phyloP scores from a whole-genome alignment of 2,797 vertebrate genomes.

The Mormyrus hasselquistii region DNA sequence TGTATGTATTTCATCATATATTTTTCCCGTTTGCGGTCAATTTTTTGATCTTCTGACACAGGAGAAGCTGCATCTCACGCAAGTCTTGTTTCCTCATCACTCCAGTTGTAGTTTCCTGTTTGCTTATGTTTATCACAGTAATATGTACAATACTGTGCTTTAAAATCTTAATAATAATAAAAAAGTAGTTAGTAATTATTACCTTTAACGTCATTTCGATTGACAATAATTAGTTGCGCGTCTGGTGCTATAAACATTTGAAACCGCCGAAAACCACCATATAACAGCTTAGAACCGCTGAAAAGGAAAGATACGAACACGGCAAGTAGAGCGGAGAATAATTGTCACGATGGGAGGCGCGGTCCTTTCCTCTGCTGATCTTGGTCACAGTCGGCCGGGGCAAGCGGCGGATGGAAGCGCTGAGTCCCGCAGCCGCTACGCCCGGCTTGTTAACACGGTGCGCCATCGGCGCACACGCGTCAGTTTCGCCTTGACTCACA shows the following conservation, averaged over 20 bases:
- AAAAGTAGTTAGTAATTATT: not conserved
- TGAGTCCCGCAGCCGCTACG: not conserved
- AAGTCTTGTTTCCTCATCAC: not conserved
- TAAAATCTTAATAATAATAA: not conserved
- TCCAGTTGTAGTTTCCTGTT: slow-evolving; percentile 9
- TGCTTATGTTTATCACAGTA: not conserved
- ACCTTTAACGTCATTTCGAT: not conserved
- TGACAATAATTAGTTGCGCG: not conserved
- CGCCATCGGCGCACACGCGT: not conserved
- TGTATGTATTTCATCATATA: not conserved
- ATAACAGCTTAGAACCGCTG: not conserved
- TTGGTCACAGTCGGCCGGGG: not conserved
- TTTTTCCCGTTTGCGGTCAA: not conserved
- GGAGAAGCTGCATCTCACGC: not conserved
- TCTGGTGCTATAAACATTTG: not conserved
- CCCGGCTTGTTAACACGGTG: not conserved
- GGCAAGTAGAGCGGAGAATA: not conserved
- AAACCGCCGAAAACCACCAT: not conserved
- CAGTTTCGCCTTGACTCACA: slow-evolving; percentile 22
- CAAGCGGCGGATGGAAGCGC: not conserved
- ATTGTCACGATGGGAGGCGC: not conserved
- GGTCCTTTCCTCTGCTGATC: not conserved
- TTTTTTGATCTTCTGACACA: not conserved
- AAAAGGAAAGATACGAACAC: not conserved
- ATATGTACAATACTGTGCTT: not conserved